These are phyloP conservation scores for Tetrax tetrax DNA, from an alignment of 2,113 vertebrate genomes.

Conservation along the genomic window DNA sequence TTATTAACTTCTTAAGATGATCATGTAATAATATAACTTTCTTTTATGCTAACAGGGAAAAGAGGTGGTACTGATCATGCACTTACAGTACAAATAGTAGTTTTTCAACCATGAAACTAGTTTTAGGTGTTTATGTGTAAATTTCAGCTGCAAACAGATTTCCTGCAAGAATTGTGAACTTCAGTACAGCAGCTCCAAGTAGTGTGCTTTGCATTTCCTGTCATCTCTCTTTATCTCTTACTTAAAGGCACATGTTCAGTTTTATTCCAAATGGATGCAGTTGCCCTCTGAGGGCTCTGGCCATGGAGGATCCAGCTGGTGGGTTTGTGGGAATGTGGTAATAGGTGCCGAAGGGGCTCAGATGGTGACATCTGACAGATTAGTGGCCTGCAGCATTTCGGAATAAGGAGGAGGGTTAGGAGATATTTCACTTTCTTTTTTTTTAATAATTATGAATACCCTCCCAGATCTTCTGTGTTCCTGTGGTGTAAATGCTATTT, in stretches of 20 bases:
- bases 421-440: background rate
- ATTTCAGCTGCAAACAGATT: background rate
- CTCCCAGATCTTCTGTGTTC: background rate
- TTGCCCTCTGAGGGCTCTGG: background rate
- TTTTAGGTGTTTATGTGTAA: background rate
- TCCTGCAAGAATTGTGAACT: background rate
- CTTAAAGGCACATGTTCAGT: background rate
- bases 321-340: background rate
- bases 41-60: background rate
- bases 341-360: background rate
- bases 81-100: background rate
- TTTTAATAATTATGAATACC: background rate
- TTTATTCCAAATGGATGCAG: background rate
- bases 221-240: background rate
- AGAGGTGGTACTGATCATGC: background rate
- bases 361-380: background rate
- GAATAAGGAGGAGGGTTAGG: background rate
- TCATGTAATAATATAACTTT: background rate
- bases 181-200: background rate
- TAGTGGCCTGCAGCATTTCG: background rate
- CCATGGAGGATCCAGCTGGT: background rate
- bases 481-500: slow-evolving; percentile 3
- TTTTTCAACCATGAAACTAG: background rate
- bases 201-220: background rate
- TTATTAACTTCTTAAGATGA: background rate